Evolutionary conservation across 2,113 vertebrate genomes (phyloP).

Genomic region (Phainopepla nitens): DNA sequence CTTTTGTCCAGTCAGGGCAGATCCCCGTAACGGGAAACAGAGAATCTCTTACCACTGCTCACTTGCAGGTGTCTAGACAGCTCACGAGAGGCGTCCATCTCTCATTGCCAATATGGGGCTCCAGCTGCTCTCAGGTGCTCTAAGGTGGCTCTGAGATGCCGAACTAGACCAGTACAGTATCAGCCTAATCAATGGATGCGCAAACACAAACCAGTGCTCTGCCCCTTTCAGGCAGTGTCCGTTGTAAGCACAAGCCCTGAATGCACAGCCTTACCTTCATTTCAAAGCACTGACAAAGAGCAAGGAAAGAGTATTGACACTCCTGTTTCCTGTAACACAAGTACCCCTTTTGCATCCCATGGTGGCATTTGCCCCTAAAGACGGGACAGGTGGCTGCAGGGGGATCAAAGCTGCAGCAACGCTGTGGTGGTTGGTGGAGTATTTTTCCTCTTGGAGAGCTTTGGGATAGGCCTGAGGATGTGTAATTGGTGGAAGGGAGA

Average conservation of each 20-base stretch:
- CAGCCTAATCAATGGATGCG: background rate
- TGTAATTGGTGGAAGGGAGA: background rate
- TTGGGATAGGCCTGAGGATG: background rate
- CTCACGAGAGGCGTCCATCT: background rate
- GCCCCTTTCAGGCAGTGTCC: background rate
- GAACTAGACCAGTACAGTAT: background rate
- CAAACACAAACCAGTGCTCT: background rate
- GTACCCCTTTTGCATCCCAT: background rate
- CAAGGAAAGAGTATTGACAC: background rate
- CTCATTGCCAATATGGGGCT: background rate
- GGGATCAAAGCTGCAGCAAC: background rate
- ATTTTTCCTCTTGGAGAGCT: background rate
- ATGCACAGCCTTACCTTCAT: fast-evolving
- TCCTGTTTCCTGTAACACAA: background rate
- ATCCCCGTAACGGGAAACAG: background rate
- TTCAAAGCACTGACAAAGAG: background rate
- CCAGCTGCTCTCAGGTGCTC: background rate
- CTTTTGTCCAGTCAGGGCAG: background rate
- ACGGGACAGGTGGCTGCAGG: background rate
- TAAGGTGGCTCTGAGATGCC: background rate
- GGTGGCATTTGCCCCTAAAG: background rate
- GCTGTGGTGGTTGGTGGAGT: background rate
- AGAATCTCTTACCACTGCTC: fast-evolving
- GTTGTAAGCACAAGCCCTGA: background rate
- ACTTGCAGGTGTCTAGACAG: background rate